These are phyloP conservation scores for Trematomus bernacchii DNA, from an alignment of 2,797 vertebrate genomes.

Conservation along the genomic window DNA sequence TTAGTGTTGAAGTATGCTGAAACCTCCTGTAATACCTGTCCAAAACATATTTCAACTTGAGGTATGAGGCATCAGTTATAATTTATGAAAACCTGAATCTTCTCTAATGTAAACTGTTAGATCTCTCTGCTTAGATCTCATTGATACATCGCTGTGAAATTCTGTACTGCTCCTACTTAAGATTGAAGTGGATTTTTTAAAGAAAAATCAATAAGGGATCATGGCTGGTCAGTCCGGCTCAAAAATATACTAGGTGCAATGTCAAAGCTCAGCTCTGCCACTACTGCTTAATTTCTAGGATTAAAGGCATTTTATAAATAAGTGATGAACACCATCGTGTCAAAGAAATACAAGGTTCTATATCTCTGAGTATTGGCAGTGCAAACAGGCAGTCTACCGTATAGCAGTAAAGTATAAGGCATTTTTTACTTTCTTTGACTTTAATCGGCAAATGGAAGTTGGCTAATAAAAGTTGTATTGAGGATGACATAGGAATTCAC, in stretches of 20 bases:
- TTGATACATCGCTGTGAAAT: conserved; percentile 11
- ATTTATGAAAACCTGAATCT: conserved; percentile 11
- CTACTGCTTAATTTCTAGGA: conserved; percentile 31
- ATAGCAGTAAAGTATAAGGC: neutral
- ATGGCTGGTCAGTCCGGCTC: conserved; percentile 41
- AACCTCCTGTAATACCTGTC: neutral
- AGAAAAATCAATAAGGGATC: conserved; percentile 62
- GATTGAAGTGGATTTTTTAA: conserved; percentile 33
- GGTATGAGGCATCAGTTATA: conserved; percentile 14
- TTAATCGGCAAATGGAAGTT: conserved; percentile 9
- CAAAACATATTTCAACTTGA: neutral
- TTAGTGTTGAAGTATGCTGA: neutral
- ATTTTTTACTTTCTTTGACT: conserved; percentile 17
- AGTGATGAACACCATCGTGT: conserved; percentile 21
- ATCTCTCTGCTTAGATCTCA: conserved; percentile 28
- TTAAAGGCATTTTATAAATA: conserved; percentile 50
- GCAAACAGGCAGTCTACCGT: neutral
- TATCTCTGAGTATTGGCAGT: neutral
- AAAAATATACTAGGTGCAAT: conserved; percentile 38
- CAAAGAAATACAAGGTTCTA: conserved; percentile 22
- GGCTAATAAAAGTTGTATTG: conserved; percentile 6
- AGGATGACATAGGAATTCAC: conserved; percentile 12
- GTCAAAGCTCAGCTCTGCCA: conserved; percentile 29
- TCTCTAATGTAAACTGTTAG: neutral
- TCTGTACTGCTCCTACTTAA: conserved; percentile 16